A percentile compares a stretch with the other conserved stretches of the same genome.
Conservation (phyloP, 2,888 invertebrate genomes). For the Trachelus troglodyta region DNA sequence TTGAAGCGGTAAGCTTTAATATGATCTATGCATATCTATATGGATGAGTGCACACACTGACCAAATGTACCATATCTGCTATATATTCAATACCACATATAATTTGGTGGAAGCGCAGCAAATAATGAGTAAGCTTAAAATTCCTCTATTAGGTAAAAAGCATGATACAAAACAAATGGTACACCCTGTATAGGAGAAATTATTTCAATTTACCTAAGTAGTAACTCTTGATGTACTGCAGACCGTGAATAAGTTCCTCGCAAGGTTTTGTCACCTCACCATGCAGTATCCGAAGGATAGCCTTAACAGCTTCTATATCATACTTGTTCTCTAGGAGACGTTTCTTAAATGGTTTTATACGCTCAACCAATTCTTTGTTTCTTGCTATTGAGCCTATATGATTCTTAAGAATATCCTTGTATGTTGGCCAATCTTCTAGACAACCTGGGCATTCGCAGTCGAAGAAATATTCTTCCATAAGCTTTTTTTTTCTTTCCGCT, state of each 20-base stretch:
- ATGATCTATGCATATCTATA: neutral
- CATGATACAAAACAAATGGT: neutral
- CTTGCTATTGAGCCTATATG: conserved; percentile 56
- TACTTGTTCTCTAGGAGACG: conserved; percentile 55
- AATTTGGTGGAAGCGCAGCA: no score
- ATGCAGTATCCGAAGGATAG: conserved; percentile 50
- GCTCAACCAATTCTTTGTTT: conserved; percentile 51
- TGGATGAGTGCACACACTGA: neutral
- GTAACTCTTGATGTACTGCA: conserved; percentile 61
- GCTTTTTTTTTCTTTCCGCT: conserved; percentile 49
- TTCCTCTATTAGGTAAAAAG: neutral
- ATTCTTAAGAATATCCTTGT: conserved; percentile 50
- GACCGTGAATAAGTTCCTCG: conserved; percentile 60
- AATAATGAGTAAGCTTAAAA: no score
- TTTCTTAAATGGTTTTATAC: conserved; percentile 53
- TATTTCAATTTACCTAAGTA: conserved; percentile 63
- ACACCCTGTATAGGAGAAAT: conserved; percentile 5
- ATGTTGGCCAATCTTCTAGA: conserved; percentile 56
- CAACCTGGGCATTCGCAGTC: conserved; percentile 59
- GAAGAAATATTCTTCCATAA: conserved; percentile 60
- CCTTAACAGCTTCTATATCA: conserved; percentile 60
- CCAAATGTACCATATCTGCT: no score
- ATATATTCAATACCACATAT: no score
- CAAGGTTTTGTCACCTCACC: conserved; percentile 55
- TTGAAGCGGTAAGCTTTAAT: neutral